A percentile compares a stretch with the other conserved stretches of the same genome.
Conservation (phyloP, 2,888 invertebrate species). For the Morinoia aosen region DNA sequence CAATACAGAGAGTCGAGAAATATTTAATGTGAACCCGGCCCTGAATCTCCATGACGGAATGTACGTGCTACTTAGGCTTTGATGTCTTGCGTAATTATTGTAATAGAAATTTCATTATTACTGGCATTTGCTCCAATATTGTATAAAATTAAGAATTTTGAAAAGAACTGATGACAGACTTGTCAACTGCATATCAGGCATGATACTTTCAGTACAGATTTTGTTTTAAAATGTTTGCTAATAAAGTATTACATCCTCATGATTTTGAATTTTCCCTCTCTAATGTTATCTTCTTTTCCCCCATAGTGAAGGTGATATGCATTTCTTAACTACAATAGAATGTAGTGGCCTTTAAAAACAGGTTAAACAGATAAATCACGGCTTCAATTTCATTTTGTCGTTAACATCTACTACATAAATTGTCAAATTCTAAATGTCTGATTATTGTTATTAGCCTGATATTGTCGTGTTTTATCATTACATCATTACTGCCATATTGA, state of each 20-base stretch:
- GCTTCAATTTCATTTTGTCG: background rate
- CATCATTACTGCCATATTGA: too few relatives aligned
- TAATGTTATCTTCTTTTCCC: background rate
- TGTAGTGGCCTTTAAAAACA: background rate
- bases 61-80: background rate
- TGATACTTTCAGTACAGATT: constrained; percentile 28
- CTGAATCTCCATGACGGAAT: background rate
- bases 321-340: background rate
- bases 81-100: background rate
- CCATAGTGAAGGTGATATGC: background rate
- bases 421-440: background rate
- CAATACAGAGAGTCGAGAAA: background rate
- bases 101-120: background rate
- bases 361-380: background rate
- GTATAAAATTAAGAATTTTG: background rate
- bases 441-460: background rate
- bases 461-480: too few relatives aligned
- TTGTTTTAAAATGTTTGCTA: constrained; percentile 42
- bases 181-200: constrained; percentile 44
- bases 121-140: background rate
- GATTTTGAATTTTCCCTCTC: background rate
- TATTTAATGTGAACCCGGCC: background rate
- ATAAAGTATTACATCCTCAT: background rate
- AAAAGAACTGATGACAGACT: background rate
- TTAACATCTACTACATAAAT: background rate